These are phyloP conservation scores for Drosophila robusta DNA, from an alignment of 2,888 invertebrate genomes.

Conservation along the genomic window DNA sequence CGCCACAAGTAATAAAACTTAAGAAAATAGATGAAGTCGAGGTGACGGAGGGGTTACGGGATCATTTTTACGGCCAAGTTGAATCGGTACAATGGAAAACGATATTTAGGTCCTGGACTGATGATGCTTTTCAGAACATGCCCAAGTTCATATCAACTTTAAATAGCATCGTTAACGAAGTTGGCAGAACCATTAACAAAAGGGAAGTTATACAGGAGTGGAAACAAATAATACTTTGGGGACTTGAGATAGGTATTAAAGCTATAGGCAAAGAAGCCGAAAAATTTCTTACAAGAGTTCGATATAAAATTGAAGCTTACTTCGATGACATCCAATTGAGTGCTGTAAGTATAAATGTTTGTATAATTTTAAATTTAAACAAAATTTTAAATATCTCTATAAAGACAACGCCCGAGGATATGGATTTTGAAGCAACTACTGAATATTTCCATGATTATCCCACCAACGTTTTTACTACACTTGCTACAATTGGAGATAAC, in stretches of 20 bases:
- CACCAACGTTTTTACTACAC: neutral
- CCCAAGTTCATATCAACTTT: neutral
- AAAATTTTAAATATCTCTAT: neutral
- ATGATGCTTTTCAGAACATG: neutral
- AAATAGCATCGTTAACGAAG: neutral
- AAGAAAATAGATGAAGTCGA: neutral
- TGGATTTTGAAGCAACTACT: neutral
- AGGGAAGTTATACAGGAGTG: neutral
- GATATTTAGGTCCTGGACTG: neutral
- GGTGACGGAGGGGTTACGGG: neutral
- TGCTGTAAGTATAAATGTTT: neutral
- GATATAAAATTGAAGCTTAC: neutral
- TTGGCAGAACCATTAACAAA: neutral
- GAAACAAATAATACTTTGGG: neutral
- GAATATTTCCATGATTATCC: neutral
- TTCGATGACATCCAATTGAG: neutral
- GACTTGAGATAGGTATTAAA: neutral
- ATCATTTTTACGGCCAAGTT: neutral
- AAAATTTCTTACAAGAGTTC: neutral
- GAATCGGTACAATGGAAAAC: neutral
- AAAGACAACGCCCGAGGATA: constrained; percentile 1
- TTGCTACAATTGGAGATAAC: neutral
- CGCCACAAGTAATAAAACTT: neutral
- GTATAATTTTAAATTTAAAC: neutral
- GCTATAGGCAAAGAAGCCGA: neutral